Base-by-base conservation (phyloP, 1,140 invertebrate species). In the Meloidogyne floridensis region DNA sequence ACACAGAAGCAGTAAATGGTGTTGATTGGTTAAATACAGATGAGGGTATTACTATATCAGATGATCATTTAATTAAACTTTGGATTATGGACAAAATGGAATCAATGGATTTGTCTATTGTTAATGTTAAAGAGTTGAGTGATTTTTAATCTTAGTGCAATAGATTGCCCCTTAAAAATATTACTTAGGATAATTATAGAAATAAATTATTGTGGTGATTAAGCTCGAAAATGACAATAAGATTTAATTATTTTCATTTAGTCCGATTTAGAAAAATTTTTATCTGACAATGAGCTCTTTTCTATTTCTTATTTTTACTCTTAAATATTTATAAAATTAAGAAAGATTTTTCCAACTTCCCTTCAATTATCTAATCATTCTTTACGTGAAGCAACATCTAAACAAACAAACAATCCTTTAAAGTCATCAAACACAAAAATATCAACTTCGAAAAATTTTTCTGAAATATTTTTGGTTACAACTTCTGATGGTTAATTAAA, bases 41-140 rank as follows among this genome's bases (percentile, higher is more conserved):
- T 69, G 75, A 82, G 70, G 54, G 72, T 7, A 32, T 94, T 91
- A 96, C 95, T 56, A 94, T 93, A 86, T 94, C 95, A 42, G 96
- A 98, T 91, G 96, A 98, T 90, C 95, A 96, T 89, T 92, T 93
- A 85, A 91, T 98, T 42, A 91, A 96, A 20, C 94, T 94, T 87
- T 98, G 96, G 95, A 95, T 94, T 90, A 91, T 95, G 47, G 92
- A 94, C 0, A 94, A 92, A 51, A 93, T 93, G 83, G 95, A 96
- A 90, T 93, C 94, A 0, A 73, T 73, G 69, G 51, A 69, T 15
- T 56, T 72, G 11, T 13, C 70, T 72, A 83, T n/a, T n/a, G n/a
- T 71, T 20, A 20, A 75, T 18, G 18, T 83, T 20, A 84, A 75
- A 32, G 75, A 83, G 47, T 56, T 1, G 10, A 80, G 72, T 77